Evolutionary conservation across 2,888 invertebrate genomes (phyloP).

Genomic region (Morpho achilles): DNA sequence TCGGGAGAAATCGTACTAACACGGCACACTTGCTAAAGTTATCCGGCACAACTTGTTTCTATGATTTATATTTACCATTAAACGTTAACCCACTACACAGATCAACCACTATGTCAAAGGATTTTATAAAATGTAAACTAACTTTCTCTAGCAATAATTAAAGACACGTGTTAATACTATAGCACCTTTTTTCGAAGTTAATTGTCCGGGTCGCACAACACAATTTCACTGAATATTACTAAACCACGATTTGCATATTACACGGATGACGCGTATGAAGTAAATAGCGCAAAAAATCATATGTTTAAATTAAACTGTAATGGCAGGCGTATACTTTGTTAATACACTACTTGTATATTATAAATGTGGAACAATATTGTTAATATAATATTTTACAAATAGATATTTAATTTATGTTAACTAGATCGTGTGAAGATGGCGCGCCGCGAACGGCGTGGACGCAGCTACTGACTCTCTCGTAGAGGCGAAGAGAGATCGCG

Average conservation of each 20-base stretch:
- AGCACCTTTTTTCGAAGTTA: conserved; percentile 4
- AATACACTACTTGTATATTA: neutral
- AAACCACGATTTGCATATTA: conserved; percentile 11
- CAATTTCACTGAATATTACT: conserved; percentile 7
- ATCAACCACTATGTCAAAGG: neutral
- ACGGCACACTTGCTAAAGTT: conserved; percentile 59
- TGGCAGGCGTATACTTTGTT: neutral
- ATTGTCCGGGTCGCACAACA: conserved; percentile 9
- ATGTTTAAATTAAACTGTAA: conserved; percentile 1
- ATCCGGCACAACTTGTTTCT: conserved; percentile 52
- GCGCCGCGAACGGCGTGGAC: conserved; percentile 44
- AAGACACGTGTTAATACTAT: conserved; percentile 3
- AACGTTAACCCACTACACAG: neutral
- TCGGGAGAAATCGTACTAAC: conserved; percentile 62
- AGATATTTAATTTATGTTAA: neutral
- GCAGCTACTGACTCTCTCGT: conserved; percentile 67
- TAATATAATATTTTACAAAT: too few species aligned
- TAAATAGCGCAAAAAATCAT: conserved; percentile 6
- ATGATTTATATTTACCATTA: conserved; percentile 1
- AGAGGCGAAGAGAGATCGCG: conserved; percentile 65
- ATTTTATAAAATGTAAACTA: neutral
- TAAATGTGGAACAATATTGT: too few species aligned
- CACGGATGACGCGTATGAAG: conserved; percentile 6
- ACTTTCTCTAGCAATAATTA: conserved; percentile 3
- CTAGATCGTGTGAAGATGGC: conserved; percentile 42